Base-by-base conservation (phyloP, 2,797 vertebrate species). In the Typhlichthys subterraneus region DNA sequence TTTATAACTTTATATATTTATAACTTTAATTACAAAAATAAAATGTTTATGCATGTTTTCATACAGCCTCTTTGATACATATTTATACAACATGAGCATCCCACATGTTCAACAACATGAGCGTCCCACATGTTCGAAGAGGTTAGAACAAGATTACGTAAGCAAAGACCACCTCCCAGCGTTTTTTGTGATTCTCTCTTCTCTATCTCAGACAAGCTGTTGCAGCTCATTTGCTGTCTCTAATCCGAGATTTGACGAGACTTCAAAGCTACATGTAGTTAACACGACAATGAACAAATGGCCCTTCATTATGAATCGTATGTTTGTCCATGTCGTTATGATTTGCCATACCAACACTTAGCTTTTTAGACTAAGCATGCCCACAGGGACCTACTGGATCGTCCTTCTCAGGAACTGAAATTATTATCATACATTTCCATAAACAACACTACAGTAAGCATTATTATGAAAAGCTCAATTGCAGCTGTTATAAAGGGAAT, bases 231-330 rank as follows among this genome's bases (percentile, higher is more conserved):
- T 62, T 46, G 23, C 46, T 45, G 13, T 58, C 68, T 63, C 63
- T 76, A 79, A 85, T 76, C 65, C 77, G 29, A 19, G 31, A 1
- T 70, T 63, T 45, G 69, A 79, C 76, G 68, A 75, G 57, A 57
- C 84, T 65, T 85, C 75, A 85, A 75, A 82, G 75, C 51, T 61
- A 50, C 73, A 42, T 6, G 53, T 54, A 70, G 77, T 70, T 83
- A 70, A 72, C 17, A 1, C 3, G 2, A 13, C 38, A 47, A 49
- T 53, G 23, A 82, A 61, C 42, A 57, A 69, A 75, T 72, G 70
- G 75, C 74, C 77, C 70, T 69, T 73, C 58, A 73, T 80, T 60
- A 67, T 61, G 19, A 73, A 38, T 33, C n/a, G 8, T 57, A 9
- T 55, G 63, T 59, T 79, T 54, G 45, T 9, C 19, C n/a, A 48